A percentile compares a stretch with the other conserved stretches of the same genome.
These are phyloP conservation scores for Trogon melanurus DNA, from an alignment of 2,113 vertebrate genomes.

Conservation along the genomic window DNA sequence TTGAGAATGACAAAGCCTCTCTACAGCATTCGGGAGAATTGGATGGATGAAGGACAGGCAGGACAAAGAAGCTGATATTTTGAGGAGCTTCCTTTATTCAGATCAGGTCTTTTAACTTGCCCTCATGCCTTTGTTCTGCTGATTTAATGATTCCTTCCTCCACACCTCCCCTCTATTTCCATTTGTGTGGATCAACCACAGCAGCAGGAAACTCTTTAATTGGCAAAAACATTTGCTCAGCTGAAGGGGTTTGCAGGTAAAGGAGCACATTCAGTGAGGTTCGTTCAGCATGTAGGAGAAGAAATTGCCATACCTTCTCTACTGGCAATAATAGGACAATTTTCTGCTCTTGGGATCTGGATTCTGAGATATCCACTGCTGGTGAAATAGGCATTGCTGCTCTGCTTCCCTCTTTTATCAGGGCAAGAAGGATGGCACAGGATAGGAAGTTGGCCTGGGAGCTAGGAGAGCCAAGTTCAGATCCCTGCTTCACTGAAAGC, in stretches of 20 bases:
- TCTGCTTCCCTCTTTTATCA: not conserved
- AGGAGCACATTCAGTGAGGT: slow-evolving; percentile 66
- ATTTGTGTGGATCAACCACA: slow-evolving; percentile 63
- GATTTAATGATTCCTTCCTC: slow-evolving; percentile 75
- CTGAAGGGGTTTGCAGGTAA: slow-evolving; percentile 51
- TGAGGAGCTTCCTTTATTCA: slow-evolving; percentile 53
- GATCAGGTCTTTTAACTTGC: slow-evolving; percentile 64
- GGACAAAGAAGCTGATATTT: slow-evolving; percentile 48
- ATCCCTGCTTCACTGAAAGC: not conserved
- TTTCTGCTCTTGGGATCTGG: slow-evolving; percentile 50
- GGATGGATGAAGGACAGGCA: slow-evolving; percentile 20
- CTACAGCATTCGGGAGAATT: slow-evolving; percentile 57
- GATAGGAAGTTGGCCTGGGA: not conserved
- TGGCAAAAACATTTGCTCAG: slow-evolving; percentile 67
- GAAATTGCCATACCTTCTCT: slow-evolving; percentile 58
- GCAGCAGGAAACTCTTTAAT: slow-evolving; percentile 74
- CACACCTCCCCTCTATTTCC: slow-evolving; percentile 34
- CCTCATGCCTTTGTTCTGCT: slow-evolving; percentile 67
- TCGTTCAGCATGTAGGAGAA: slow-evolving; percentile 51
- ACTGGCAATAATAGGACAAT: slow-evolving; percentile 60
- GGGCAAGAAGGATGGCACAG: not conserved
- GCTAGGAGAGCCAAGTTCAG: not conserved
- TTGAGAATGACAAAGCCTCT: slow-evolving; percentile 65
- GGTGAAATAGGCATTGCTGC: slow-evolving; percentile 15
- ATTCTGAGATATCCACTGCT: slow-evolving; percentile 37